Evolutionary conservation across 2,888 invertebrate genomes (phyloP).

Genomic region (Caenorhabditis imperialis): DNA sequence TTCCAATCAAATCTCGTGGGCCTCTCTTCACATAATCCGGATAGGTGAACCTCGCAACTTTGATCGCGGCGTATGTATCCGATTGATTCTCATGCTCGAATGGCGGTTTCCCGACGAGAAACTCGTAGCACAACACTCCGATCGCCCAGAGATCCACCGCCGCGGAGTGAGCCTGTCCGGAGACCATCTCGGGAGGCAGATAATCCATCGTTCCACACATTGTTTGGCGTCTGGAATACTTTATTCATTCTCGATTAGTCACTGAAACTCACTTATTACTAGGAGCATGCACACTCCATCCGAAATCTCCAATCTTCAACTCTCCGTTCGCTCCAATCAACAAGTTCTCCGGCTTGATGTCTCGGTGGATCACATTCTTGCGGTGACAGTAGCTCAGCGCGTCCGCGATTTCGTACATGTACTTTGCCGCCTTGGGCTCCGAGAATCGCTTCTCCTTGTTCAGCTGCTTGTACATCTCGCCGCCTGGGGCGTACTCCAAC

Average conservation of each 20-base stretch:
- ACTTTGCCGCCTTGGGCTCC: slow-evolving; percentile 76
- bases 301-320: slow-evolving; percentile 78
- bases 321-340: slow-evolving; percentile 76
- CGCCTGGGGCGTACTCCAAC: slow-evolving; percentile 78
- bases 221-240: slow-evolving; percentile 70
- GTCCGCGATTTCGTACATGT: slow-evolving; percentile 78
- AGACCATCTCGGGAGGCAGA: slow-evolving; percentile 87
- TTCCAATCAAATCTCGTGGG: slow-evolving; percentile 80
- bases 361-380: slow-evolving; percentile 78
- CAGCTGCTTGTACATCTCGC: slow-evolving; percentile 77
- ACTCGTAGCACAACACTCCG: slow-evolving; percentile 94
- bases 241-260: background rate
- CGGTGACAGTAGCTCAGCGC: slow-evolving; percentile 78
- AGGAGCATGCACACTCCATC: slow-evolving; percentile 78
- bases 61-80: slow-evolving; percentile 43
- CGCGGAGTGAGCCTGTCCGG: slow-evolving; percentile 87
- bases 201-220: slow-evolving; percentile 79
- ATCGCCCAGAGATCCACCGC: slow-evolving; percentile 93
- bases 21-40: slow-evolving; percentile 79
- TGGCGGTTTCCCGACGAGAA: slow-evolving; percentile 92
- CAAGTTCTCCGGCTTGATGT: slow-evolving; percentile 76
- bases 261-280: slow-evolving; percentile 70
- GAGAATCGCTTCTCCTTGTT: slow-evolving; percentile 71
- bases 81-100: slow-evolving; percentile 82
- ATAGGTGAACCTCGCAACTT: slow-evolving; percentile 78